These are phyloP conservation scores for Dipodomys merriami DNA, from an alignment of 2,113 vertebrate genomes.

Conservation along the genomic window DNA sequence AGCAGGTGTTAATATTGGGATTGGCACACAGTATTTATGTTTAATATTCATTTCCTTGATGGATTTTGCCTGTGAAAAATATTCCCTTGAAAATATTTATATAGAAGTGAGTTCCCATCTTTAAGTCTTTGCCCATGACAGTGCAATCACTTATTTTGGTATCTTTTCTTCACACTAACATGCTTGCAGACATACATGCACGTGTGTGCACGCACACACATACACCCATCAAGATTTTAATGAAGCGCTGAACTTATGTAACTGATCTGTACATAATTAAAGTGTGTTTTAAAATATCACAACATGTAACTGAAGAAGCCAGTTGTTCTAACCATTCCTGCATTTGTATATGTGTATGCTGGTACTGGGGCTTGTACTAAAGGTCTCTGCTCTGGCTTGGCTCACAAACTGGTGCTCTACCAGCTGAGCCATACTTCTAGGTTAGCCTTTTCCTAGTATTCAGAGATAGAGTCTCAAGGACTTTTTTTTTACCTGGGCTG, in stretches of 20 bases:
- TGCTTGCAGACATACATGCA: neutral
- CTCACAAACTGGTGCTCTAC: no score
- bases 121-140: neutral
- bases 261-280: neutral
- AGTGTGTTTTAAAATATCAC: slow-evolving; percentile 4
- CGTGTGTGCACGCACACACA: no score
- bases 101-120: neutral
- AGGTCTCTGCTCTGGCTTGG: no score
- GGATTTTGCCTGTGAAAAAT: neutral
- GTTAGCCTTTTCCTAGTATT: no score
- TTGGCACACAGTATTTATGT: neutral
- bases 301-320: neutral
- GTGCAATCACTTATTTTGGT: slow-evolving; percentile 3
- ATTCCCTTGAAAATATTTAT: neutral
- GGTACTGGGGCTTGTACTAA: no score
- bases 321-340: neutral
- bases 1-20: neutral
- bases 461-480: no score
- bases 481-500: no score
- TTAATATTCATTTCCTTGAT: neutral
- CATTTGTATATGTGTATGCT: no score
- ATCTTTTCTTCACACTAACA: neutral
- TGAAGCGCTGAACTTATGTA: neutral
- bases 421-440: no score
- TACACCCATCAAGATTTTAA: neutral